phyloP scores from a whole-genome alignment of 1,140 invertebrate genomes.

The Drosophila ananassae region DNA sequence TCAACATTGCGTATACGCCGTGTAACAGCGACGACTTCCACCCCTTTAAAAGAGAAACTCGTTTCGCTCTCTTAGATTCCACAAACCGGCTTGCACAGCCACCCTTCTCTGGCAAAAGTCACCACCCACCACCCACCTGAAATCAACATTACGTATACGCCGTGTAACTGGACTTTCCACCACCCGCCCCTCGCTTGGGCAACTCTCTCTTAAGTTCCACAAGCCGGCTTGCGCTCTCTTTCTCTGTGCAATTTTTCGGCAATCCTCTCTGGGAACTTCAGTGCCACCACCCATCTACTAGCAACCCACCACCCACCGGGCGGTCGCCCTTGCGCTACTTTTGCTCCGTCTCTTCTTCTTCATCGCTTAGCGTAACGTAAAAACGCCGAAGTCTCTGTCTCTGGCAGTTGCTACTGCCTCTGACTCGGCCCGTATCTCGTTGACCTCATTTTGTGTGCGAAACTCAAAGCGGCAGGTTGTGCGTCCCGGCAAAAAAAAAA shows the following conservation, averaged over 20 bases:
- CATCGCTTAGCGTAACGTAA: conserved; percentile 67
- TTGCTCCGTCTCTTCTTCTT: conserved; percentile 40
- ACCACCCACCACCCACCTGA: conserved; percentile 44
- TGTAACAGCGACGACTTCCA: conserved; percentile 12
- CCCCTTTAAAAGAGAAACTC: conserved; percentile 9
- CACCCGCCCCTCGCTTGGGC: conserved; percentile 7
- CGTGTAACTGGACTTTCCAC: conserved; percentile 17
- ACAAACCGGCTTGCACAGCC: conserved; percentile 26
- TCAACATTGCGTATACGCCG: conserved; percentile 53
- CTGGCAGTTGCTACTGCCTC: conserved; percentile 11
- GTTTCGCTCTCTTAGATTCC: conserved; percentile 41
- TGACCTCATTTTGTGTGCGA: conserved; percentile 83
- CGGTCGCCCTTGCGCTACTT: conserved; percentile 81
- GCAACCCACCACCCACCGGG: conserved; percentile 53
- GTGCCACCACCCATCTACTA: conserved; percentile 16
- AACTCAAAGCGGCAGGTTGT: conserved; percentile 80
- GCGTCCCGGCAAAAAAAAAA: conserved; percentile 49
- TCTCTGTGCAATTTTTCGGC: conserved; percentile 1
- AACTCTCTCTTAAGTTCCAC: conserved; percentile 48
- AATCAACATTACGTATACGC: conserved; percentile 50
- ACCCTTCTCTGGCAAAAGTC: conserved; percentile 1
- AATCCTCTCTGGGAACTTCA: neutral
- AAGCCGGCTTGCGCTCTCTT: conserved; percentile 27
- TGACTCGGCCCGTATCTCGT: conserved; percentile 71
- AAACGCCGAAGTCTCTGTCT: conserved; percentile 45